Percentiles rank a stretch among this genome's conserved stretches.
phyloP scores from a whole-genome alignment of 1,140 invertebrate species.

The Caenorhabditis latens region DNA sequence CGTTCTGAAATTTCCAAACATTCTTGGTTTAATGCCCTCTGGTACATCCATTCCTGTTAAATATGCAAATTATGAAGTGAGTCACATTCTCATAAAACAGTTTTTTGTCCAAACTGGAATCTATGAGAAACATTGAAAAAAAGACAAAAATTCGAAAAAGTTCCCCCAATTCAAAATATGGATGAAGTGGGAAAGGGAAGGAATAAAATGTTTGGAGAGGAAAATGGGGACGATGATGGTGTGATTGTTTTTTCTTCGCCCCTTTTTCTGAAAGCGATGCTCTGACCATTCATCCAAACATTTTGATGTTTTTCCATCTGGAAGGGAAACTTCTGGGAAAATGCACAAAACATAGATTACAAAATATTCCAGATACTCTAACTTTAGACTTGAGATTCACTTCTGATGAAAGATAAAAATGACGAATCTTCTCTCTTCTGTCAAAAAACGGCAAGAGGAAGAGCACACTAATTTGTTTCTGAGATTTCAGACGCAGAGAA shows the following conservation, averaged over 20 bases:
- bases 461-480: conserved; percentile 34
- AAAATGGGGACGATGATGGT: neutral
- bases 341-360: neutral
- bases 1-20: too few species aligned
- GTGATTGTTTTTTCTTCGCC: neutral
- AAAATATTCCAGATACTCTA: too few species aligned
- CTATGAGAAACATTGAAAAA: neutral
- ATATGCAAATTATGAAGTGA: too few species aligned
- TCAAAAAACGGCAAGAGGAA: neutral
- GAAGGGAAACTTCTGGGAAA: neutral
- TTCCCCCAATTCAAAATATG: neutral
- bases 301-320: neutral
- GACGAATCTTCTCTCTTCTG: neutral
- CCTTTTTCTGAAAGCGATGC: neutral
- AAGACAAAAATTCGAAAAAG: neutral
- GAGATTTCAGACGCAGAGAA: conserved; percentile 17
- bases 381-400: too few species aligned
- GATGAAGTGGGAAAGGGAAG: neutral
- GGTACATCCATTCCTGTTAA: too few species aligned
- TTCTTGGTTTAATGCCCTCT: too few species aligned
- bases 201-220: conserved; percentile 13
- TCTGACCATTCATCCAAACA: conserved; percentile 43
- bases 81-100: too few species aligned
- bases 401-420: neutral
- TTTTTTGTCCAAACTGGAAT: neutral